Evolutionary conservation across 2,113 vertebrate genomes (phyloP).

Genomic region (Tetrax tetrax): DNA sequence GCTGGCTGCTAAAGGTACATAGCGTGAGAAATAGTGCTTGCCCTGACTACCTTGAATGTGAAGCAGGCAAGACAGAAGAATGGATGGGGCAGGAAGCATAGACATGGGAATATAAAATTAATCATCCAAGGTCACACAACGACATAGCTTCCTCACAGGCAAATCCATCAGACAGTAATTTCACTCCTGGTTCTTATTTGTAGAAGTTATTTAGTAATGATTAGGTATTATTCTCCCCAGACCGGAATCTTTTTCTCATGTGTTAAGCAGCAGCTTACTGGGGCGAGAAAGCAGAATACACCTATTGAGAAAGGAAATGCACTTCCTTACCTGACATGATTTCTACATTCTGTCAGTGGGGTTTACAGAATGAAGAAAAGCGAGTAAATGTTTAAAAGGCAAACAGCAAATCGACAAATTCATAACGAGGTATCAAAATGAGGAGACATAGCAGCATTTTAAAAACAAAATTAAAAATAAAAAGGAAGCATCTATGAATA

Average conservation of each 20-base stretch:
- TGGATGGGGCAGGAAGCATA: neutral
- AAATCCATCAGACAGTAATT: neutral
- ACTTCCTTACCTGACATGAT: neutral
- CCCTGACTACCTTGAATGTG: neutral
- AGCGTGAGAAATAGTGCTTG: neutral
- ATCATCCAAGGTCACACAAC: neutral
- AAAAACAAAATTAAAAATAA: neutral
- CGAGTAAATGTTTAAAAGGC: neutral
- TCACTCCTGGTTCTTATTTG: neutral
- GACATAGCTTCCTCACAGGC: neutral
- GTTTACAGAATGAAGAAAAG: neutral
- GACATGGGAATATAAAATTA: conserved; percentile 10
- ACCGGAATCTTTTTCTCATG: neutral
- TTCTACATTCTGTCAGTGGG: neutral
- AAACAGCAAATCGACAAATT: neutral
- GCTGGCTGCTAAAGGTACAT: neutral
- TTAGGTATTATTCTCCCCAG: neutral
- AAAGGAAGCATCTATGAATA: neutral
- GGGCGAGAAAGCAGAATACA: neutral
- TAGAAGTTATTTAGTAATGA: conserved; percentile 21
- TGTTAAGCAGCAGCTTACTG: neutral
- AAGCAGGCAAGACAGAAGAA: conserved; percentile 8
- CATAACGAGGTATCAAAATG: neutral
- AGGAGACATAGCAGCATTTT: neutral
- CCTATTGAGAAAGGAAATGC: neutral